Conservation (phyloP, 2,797 vertebrate species). For the Moxostoma hubbsi region DNA sequence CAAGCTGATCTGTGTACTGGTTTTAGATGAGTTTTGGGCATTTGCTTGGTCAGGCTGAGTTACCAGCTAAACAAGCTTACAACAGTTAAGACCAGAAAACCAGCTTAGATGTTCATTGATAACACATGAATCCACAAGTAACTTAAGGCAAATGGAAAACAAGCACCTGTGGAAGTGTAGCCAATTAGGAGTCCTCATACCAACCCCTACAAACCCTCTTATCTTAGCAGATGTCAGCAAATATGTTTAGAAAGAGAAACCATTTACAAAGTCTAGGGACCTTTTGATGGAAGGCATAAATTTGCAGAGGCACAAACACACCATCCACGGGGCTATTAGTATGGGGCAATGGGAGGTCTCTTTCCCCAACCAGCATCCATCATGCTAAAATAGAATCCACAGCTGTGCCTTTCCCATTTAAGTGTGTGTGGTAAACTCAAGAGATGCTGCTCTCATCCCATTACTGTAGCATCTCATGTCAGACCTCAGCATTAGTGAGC, state of each 20-base stretch:
- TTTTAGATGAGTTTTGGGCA: no score
- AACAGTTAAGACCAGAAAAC: neutral
- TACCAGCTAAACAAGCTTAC: no score
- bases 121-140: neutral
- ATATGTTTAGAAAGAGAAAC: conserved; percentile 51
- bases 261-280: conserved; percentile 54
- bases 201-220: neutral
- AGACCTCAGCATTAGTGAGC: conserved; percentile 39
- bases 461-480: conserved; percentile 51
- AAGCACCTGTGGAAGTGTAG: neutral
- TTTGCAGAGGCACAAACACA: conserved; percentile 63
- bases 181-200: neutral
- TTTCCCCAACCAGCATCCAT: conserved; percentile 57
- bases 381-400: conserved; percentile 56
- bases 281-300: conserved; percentile 60
- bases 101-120: neutral
- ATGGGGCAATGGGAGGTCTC: conserved; percentile 59
- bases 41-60: no score
- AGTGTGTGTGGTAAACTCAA: conserved; percentile 39
- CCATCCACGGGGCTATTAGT: conserved; percentile 61
- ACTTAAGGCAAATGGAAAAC: neutral
- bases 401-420: conserved; percentile 43
- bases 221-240: conserved; percentile 50
- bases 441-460: conserved; percentile 49
- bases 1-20: no score